phyloP scores from a whole-genome alignment of 2,888 invertebrate genomes.

The Campopleginae sp. region DNA sequence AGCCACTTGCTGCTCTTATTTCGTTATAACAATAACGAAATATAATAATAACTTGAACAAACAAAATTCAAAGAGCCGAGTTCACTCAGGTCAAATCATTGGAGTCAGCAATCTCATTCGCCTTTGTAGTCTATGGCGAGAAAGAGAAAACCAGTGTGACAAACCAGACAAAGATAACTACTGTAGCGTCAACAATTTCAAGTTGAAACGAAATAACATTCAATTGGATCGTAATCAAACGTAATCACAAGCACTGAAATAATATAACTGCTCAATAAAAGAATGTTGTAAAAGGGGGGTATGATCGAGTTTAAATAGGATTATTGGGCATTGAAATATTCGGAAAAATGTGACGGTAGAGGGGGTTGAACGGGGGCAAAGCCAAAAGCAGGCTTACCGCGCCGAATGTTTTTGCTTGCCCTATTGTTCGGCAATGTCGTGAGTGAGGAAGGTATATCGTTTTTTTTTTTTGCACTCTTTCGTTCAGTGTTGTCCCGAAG shows the following conservation, averaged over 20 bases:
- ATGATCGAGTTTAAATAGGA: background rate
- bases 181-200: constrained; percentile 38
- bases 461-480: constrained; percentile 38
- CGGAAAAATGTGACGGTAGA: constrained; percentile 23
- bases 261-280: background rate
- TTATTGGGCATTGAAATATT: constrained; percentile 38
- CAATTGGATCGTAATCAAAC: background rate
- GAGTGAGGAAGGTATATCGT: constrained; percentile 49
- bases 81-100: background rate
- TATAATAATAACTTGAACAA: background rate
- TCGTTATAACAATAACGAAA: no score
- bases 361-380: constrained; percentile 69
- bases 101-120: background rate
- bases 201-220: constrained; percentile 19
- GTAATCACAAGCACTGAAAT: background rate
- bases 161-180: constrained; percentile 21
- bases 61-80: background rate
- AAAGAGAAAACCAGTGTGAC: constrained; percentile 19
- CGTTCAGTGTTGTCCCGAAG: constrained; percentile 66
- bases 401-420: constrained; percentile 79
- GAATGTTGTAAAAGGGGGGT: background rate
- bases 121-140: constrained; percentile 7
- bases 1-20: no score
- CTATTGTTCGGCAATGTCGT: constrained; percentile 75
- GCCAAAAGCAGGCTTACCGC: constrained; percentile 74